Evolutionary conservation across 1,140 invertebrate species (phyloP), one percentile per base, ranked within the genome.

Genomic region (Archivesica marissinica): DNA sequence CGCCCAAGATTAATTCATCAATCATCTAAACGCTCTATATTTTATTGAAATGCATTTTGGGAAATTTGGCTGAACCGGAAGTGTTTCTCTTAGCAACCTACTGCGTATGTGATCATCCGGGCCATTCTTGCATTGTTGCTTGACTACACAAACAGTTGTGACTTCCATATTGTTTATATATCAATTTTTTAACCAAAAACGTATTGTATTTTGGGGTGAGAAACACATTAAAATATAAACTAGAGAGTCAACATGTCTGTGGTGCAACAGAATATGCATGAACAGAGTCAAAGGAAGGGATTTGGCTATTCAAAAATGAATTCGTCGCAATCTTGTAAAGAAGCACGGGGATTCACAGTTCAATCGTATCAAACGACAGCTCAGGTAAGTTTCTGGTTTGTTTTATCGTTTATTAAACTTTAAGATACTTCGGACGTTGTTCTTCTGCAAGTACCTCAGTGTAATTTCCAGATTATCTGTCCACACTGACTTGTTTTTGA

Each of bases 41-140:
- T n/a, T n/a, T n/a, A 17, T 38, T 56, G 35, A 38, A 64, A 0
- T 83, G 80, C 56, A 83, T 83, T 83, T 68, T 83, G 80, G 80
- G 80, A 23, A 47, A 38, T 7, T 30, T 81, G 1, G 3, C 7
- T 64, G 25, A 83, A 52, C 64, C 83, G 83, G 83, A 85, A 85
- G 75, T 85, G 83, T 78, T 59, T 54, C 75, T 50, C 30, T 33
- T 72, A 59, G 64, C 64, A 85, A 77, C 74, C 2, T 23, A 38
- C 59, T n/a, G 30, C n/a, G 38, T 74, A 54, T 75, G 47, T 52
- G 61, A 70, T 68, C 83, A 85, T 85, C 83, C 83, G 83, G 83
- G 83, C 75, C 54, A 56, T 76, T 66, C n/a, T 41, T 56, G 39
- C 44, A 54, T 82, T 47, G 83, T 78, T 85, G 64, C 83, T 85